Evolutionary conservation across 2,113 vertebrate genomes (phyloP).

Genomic region (Urocitellus parryii): DNA sequence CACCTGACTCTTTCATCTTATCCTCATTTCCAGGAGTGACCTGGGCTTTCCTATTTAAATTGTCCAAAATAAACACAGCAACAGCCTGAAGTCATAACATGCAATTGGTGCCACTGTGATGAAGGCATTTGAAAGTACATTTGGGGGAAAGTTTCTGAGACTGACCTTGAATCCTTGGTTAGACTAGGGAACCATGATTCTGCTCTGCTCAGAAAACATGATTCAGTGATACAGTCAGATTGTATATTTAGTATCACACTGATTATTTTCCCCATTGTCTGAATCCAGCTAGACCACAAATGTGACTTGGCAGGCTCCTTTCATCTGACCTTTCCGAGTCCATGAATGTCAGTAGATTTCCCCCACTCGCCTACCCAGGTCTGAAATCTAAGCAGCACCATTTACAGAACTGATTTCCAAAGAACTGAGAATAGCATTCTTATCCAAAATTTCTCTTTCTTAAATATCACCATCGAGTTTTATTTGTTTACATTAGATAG

Average conservation of each 20-base stretch:
- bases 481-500: constrained; percentile 32
- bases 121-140: not conserved
- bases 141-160: not conserved
- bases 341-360: not conserved
- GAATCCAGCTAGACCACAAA: not conserved
- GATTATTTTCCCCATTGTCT: not conserved
- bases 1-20: constrained; percentile 19
- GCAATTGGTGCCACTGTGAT: not conserved
- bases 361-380: not conserved
- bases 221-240: not conserved
- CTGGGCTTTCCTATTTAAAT: constrained; percentile 59
- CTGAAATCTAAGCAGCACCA: not conserved
- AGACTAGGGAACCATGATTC: not conserved
- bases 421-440: not conserved
- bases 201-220: not conserved
- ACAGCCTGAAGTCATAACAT: constrained; percentile 40
- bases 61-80: constrained; percentile 76
- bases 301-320: accelerated
- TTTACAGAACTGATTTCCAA: not conserved
- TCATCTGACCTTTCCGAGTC: not conserved
- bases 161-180: constrained; percentile 2
- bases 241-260: not conserved
- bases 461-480: constrained; percentile 6
- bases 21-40: not conserved
- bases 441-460: constrained; percentile 6